Percentiles rank a stretch among this genome's conserved stretches.
Conservation (phyloP, 1,140 invertebrate species). For the Euura saliciscinereae region DNA sequence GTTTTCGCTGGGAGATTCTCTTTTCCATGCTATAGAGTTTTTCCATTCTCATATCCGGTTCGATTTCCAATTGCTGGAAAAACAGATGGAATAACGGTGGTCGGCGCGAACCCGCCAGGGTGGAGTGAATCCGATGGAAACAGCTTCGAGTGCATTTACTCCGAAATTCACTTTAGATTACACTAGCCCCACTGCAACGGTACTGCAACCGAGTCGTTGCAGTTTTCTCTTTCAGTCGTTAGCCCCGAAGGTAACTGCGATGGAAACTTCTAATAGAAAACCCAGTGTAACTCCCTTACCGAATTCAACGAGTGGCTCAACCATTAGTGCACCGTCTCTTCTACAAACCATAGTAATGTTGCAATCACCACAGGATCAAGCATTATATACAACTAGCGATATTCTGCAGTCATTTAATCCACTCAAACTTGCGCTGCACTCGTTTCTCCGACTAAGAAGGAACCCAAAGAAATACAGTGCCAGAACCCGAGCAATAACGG, state of each 20-base stretch:
- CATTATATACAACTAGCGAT: too few species aligned
- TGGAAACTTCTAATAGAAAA: slow-evolving; percentile 1
- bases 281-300: neutral
- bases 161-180: slow-evolving; percentile 43
- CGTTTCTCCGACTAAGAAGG: neutral
- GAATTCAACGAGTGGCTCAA: too few species aligned
- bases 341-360: too few species aligned
- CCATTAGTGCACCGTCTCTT: too few species aligned
- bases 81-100: neutral
- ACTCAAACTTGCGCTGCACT: too few species aligned
- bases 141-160: slow-evolving; percentile 7
- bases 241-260: slow-evolving; percentile 17
- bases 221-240: slow-evolving; percentile 40
- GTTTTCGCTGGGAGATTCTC: too few species aligned
- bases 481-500: neutral
- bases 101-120: neutral
- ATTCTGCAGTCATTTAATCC: too few species aligned
- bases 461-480: neutral
- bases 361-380: too few species aligned
- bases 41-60: neutral
- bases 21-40: neutral
- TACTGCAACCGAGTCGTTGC: slow-evolving; percentile 3
- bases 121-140: slow-evolving; percentile 1
- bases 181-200: slow-evolving; percentile 16
- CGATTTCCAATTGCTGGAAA: slow-evolving; percentile 2